Base-by-base conservation (phyloP, 2,888 invertebrate genomes). In the Gandaritis pyraliata region DNA sequence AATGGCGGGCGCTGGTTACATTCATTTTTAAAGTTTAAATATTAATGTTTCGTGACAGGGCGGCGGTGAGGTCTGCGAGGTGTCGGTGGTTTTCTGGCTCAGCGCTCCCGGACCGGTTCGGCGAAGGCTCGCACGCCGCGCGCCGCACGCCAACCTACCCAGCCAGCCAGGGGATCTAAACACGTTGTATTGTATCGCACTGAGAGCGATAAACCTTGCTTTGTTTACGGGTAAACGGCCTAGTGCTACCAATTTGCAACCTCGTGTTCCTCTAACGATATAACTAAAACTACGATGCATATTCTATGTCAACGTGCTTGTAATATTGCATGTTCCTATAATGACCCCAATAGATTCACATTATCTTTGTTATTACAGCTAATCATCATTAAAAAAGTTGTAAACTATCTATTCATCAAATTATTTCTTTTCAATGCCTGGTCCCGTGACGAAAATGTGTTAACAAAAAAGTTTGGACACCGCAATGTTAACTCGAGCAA, bases 41-140 rank as follows among this genome's bases (percentile, higher is more conserved):
- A 85, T 88, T 88, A 90, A 90, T 91, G 87, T 88, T 86, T 90
- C 90, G 88, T 89, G 90, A 89, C 89, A 89, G 83, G 86, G 81
- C 71, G 73, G 76, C 77, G 80, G 75, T 71, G 74, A 70, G 73
- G 76, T 76, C 73, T 73, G 84, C 81, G 85, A 89, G 89, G 91
- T 89, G 91, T 90, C 85, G 85, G 88, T 82, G 90, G 89, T 90
- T 91, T 91, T 91, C 90, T 90, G 91, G 87, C 82, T 85, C 87
- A 88, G 86, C 86, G 91, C 88, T 79, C 81, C 70, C 81, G 76
- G 89, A 91, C 91, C 91, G 90, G 91, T 91, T 90, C 83, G 77
- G 72, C 77, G 81, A 75, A 74, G 79, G 80, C 82, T 80, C 79
- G 83, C 86, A 82, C 86, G 85, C 86, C 79, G 83, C 78, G 77